Percentiles rank a stretch among this genome's conserved stretches.
These are phyloP conservation scores for Gyps fulvus DNA, from an alignment of 2,113 vertebrate genomes.

Conservation along the genomic window DNA sequence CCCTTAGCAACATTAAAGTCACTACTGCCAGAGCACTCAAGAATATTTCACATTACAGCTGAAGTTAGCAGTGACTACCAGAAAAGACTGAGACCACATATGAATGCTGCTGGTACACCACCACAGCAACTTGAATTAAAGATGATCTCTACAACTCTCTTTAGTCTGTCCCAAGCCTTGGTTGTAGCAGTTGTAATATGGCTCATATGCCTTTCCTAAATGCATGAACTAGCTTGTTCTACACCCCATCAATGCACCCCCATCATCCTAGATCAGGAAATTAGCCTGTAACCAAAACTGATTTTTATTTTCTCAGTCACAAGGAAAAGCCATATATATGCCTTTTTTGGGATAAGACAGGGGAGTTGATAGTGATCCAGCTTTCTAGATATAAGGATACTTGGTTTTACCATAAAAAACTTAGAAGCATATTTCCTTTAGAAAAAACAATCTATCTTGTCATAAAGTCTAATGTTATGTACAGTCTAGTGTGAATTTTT, in stretches of 20 bases:
- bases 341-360: background rate
- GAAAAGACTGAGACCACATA: background rate
- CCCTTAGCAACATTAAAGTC: background rate
- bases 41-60: background rate
- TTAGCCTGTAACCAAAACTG: background rate
- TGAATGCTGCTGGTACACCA: background rate
- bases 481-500: background rate
- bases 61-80: background rate
- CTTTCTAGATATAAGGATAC: background rate
- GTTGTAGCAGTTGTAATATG: background rate
- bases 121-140: background rate
- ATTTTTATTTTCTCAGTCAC: background rate
- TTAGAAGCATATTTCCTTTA: background rate
- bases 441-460: background rate
- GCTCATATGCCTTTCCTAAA: background rate
- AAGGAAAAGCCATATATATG: background rate
- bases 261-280: background rate
- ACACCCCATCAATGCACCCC: accelerated
- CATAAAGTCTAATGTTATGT: background rate
- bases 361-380: background rate
- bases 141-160: background rate
- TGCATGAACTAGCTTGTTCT: background rate
- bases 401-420: background rate
- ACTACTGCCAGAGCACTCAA: background rate
- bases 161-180: background rate